Evolutionary conservation across 2,113 vertebrate species (phyloP), one percentile per base, ranked within the genome.

Genomic region (Podarcis cretensis): DNA sequence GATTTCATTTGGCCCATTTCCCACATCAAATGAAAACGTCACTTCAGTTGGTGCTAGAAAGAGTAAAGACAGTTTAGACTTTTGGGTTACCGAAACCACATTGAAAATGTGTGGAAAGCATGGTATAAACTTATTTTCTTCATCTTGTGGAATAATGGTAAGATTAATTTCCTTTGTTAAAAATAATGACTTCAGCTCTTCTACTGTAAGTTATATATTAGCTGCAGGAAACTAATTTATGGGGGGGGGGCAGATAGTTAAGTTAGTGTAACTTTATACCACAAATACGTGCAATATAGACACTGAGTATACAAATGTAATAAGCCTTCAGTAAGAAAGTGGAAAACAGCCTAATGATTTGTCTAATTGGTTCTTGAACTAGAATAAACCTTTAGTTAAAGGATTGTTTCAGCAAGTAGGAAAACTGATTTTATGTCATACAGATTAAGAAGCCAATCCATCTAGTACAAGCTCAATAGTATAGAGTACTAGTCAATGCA

Each of bases 1-100:
- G 83, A 99, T 96, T 92, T 98, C 98, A 0, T 97, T 96, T 0
- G 98, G 98, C 10, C 99, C 99, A 25, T 99, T 99, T 10, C 99
- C 99, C 95, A 99, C 99, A 0, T 99, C 98, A 3, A 99, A 99
- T 3, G 99, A 99, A 95, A 99, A 99, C 18, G 97, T 81, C 21
- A 99, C 98, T 91, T 98, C 97, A 5, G 93, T 95, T 1, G 98
- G 97, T 89, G 98, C 99, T 99, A 95, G 65, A 94, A 95, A 94
- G n/a, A 54, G 18, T 1, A 91, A 13, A 93, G 20, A 23, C 0
- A 12, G 27, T 86, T 91, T 86, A 78, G n/a, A 71, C 83, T 54
- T 5, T 35, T 21, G 85, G 3, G 1, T 84, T n/a, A 92, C 5
- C 89, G 88, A 35, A 85, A 27, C 40, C 18, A 84, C 57, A 89